Evolutionary conservation across 2,797 vertebrate species (phyloP).

Genomic region (Enteromius argenteus): DNA sequence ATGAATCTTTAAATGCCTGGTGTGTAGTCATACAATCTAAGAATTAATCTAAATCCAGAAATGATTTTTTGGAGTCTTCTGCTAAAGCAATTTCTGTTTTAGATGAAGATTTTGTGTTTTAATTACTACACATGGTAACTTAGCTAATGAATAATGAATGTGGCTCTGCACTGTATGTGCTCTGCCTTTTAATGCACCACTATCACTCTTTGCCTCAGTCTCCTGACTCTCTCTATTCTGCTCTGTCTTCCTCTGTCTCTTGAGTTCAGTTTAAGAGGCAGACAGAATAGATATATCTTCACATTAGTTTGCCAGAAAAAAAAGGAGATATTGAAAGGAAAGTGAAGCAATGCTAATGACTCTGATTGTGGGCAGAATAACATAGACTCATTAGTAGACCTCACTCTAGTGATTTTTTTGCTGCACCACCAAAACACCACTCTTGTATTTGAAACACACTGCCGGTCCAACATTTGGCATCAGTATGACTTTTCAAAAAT

Average conservation of each 20-base stretch:
- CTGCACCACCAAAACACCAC: neutral
- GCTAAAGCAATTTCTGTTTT: slow-evolving; percentile 75
- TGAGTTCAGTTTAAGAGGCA: slow-evolving; percentile 29
- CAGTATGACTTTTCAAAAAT: neutral
- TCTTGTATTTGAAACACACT: neutral
- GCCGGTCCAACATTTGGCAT: too few relatives aligned
- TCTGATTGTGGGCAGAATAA: slow-evolving; percentile 10
- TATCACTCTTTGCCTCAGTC: slow-evolving; percentile 61
- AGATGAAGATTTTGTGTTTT: slow-evolving; percentile 77
- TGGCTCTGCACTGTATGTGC: slow-evolving; percentile 79
- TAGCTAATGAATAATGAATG: slow-evolving; percentile 87
- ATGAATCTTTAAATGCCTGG: neutral
- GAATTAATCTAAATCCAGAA: slow-evolving; percentile 68
- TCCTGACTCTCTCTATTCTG: slow-evolving; percentile 51
- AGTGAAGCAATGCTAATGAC: slow-evolving; percentile 1
- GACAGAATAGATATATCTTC: slow-evolving; percentile 12
- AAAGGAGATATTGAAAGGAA: slow-evolving; percentile 3
- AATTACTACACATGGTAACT: slow-evolving; percentile 84
- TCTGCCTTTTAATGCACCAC: slow-evolving; percentile 81
- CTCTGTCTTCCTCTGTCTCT: slow-evolving; percentile 19
- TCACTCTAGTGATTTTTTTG: neutral
- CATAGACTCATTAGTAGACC: neutral
- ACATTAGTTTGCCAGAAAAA: slow-evolving; percentile 10
- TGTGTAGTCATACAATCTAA: slow-evolving; percentile 58
- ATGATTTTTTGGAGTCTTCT: slow-evolving; percentile 58